phyloP scores from a whole-genome alignment of 2,888 invertebrate genomes.

The Lissocephala sabroskyi region DNA sequence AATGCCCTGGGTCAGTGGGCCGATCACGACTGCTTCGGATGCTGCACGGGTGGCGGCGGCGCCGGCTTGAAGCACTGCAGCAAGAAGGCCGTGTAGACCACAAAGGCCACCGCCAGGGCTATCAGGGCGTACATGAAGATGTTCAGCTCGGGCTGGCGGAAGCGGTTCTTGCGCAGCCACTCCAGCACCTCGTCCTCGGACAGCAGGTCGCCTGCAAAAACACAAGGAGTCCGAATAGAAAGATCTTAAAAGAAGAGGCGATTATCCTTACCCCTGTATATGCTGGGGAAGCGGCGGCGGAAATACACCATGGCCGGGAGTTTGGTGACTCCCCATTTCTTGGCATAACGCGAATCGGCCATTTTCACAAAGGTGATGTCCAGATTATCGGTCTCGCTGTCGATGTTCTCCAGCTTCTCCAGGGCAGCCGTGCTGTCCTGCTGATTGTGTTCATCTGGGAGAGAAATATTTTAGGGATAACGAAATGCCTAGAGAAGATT shows the following conservation, averaged over 20 bases:
- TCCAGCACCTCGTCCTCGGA: conserved; percentile 90
- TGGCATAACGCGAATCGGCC: conserved; percentile 91
- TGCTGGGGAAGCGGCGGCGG: conserved; percentile 91
- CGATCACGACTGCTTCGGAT: conserved; percentile 72
- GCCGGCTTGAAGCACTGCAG: conserved; percentile 90
- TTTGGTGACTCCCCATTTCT: conserved; percentile 94
- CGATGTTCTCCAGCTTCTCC: conserved; percentile 92
- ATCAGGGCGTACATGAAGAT: conserved; percentile 95
- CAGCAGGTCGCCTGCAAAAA: conserved; percentile 81
- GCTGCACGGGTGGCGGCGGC: conserved; percentile 75
- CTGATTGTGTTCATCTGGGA: conserved; percentile 83
- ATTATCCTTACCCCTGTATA: conserved; percentile 85
- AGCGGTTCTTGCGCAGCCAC: conserved; percentile 94
- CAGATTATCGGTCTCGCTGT: conserved; percentile 94
- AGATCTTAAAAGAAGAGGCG: too few relatives aligned
- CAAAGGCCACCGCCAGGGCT: conserved; percentile 87
- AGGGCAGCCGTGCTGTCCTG: conserved; percentile 87
- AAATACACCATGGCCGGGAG: conserved; percentile 94
- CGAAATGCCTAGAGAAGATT: too few relatives aligned
- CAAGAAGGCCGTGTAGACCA: conserved; percentile 92
- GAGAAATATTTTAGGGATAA: fast-evolving
- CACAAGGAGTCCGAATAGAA: too few relatives aligned
- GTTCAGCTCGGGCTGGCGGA: conserved; percentile 92
- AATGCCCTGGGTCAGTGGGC: conserved; percentile 17
- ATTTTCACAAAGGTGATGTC: conserved; percentile 96